Base-by-base conservation (phyloP, 2,888 invertebrate genomes). In the Thymelicus acteon region DNA sequence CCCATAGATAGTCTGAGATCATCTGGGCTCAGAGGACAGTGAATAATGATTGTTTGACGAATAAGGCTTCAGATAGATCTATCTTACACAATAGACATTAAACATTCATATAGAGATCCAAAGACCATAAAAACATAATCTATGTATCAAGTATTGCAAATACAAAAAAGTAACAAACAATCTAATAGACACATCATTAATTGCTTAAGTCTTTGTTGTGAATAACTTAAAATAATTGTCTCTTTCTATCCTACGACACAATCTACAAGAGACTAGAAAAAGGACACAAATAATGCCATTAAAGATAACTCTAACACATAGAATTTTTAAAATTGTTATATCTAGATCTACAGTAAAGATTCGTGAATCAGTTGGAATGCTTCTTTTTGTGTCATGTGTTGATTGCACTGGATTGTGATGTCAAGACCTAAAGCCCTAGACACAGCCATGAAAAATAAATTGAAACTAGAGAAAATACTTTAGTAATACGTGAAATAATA, bases 221-320 rank as follows among this genome's bases (percentile, higher is more conserved):
- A 49, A 49, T 44, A 52, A 19, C 49, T 19, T 52, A 15, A 52
- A 52, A 15, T 52, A 52, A 52, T 52, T 52, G 49, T 52, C 49
- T 52, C 49, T 52, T 52, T 52, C 15, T 52, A 52, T 19, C 15
- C 49, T 52, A 52, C 7, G 49, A 52, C 49, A 52, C 49, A 52
- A 12, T 15, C 49, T 52, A 52, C 15, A 19, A 52, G 49, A 52
- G 49, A 52, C 49, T 52, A 52, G 49, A 52, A 52, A 15, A 52
- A 44, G 44, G 49, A 52, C 49, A 52, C 49, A 19, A 19, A 19
- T 19, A 19, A 52, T 52, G 49, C 19, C 49, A 19, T 52, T 52
- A 52, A 2, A 52, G 49, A 52, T 52, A 15, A 49, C 0, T n/a
- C 49, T 52, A 52, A 52, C 49, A 52, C 49, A 52, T 15, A 52